These are phyloP conservation scores for Drosophila lacertosa DNA, from an alignment of 1,140 invertebrate genomes.

Conservation along the genomic window DNA sequence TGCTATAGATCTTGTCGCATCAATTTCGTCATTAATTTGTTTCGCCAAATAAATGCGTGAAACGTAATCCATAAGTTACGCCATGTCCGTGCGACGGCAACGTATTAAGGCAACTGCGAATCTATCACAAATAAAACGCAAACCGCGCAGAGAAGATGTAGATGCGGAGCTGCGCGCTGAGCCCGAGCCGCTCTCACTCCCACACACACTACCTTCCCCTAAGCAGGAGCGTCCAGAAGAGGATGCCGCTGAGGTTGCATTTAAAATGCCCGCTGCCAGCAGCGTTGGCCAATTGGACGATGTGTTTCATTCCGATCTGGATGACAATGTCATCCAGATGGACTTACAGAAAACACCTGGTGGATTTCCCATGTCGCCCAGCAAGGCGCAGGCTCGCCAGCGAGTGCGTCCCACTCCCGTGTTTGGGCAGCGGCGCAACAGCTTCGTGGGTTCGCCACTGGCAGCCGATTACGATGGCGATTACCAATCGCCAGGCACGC, in stretches of 20 bases:
- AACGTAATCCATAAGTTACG: constrained; percentile 36
- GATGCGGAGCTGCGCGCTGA: constrained; percentile 8
- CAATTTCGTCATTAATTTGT: constrained; percentile 10
- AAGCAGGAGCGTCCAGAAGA: constrained; percentile 35
- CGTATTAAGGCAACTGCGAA: constrained; percentile 85
- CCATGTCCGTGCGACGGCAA: constrained; percentile 84
- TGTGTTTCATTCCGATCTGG: constrained; percentile 67
- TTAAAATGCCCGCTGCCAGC: constrained; percentile 65
- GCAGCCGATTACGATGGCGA: constrained; percentile 72
- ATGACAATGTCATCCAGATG: constrained; percentile 80
- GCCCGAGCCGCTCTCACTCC: not conserved
- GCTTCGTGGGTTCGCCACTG: constrained; percentile 69
- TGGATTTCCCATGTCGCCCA: constrained; percentile 69
- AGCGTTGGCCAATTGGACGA: constrained; percentile 56
- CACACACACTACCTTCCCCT: not conserved
- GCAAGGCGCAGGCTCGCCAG: constrained; percentile 60
- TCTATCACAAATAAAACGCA: constrained; percentile 66
- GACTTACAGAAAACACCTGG: constrained; percentile 65
- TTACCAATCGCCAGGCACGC: constrained; percentile 69
- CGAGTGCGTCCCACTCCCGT: constrained; percentile 64
- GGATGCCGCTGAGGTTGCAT: constrained; percentile 51
- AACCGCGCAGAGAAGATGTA: constrained; percentile 61
- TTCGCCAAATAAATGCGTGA: constrained; percentile 55
- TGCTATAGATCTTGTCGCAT: constrained; percentile 10
- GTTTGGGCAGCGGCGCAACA: constrained; percentile 84